These are phyloP conservation scores for Pipistrellus kuhlii DNA, from an alignment of 2,797 vertebrate genomes.

Conservation along the genomic window DNA sequence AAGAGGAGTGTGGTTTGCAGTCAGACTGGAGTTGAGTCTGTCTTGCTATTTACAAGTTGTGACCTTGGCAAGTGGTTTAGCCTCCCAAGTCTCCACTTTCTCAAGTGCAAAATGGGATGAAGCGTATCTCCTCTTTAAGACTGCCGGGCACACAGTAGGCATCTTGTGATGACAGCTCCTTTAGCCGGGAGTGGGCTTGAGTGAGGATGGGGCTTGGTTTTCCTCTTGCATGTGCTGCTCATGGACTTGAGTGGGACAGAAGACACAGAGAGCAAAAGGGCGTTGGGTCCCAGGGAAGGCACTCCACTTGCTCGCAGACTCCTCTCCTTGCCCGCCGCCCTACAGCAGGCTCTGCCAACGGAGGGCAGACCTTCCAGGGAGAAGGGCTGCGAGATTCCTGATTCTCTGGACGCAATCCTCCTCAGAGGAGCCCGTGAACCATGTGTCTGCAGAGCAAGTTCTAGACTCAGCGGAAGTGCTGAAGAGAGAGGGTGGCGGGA, in stretches of 20 bases:
- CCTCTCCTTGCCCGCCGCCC: background rate
- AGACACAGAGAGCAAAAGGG: background rate
- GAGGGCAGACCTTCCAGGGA: background rate
- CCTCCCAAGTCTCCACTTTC: background rate
- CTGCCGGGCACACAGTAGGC: background rate
- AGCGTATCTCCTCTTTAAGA: background rate
- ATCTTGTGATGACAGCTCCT: background rate
- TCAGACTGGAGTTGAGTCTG: background rate
- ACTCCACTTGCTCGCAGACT: background rate
- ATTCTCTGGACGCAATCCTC: background rate
- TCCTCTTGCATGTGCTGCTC: background rate
- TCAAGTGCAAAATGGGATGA: background rate
- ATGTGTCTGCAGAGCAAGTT: background rate
- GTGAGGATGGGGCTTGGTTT: background rate
- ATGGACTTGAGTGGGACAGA: background rate
- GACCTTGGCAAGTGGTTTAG: background rate
- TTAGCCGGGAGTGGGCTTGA: background rate
- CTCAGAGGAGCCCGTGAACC: background rate
- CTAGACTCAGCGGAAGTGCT: background rate
- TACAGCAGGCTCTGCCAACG: background rate
- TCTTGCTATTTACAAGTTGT: background rate
- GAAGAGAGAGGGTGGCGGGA: background rate
- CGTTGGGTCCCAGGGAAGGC: background rate
- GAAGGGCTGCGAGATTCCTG: background rate
- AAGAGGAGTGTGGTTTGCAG: background rate